Evolutionary conservation across 1,140 invertebrate species (phyloP), one percentile per base, ranked within the genome.

Genomic region (Leptonema lineaticorne): DNA sequence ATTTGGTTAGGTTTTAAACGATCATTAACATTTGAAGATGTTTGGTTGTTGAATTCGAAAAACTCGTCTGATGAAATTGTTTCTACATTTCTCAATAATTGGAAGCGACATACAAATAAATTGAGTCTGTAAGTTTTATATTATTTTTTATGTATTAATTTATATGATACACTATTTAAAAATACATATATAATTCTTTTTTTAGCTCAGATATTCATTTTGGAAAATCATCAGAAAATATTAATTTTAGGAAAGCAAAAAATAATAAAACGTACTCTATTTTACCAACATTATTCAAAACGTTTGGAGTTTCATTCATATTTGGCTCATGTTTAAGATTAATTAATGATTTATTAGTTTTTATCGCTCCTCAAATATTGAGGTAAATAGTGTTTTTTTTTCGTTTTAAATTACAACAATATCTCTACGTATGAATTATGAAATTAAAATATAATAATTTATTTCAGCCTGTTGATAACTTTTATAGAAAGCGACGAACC

Each of bases 11-110:
- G 95, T 1, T 97, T 91, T 79, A 88, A 86, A 70, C 88, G 89
- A 69, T 90, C 93, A 9, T 80, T 99, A 27, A 90, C 90, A 73
- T 85, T 86, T 45, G 82, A 85, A 30, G 93, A 98, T 80, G 78
- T 98, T 0, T 99, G 96, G 95, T 88, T 91, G 30, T 86, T 98
- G 76, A 94, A 95, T 75, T 87, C 89, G 2, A 87, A 90, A 72
- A 93, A 98, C 77, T 88, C 87, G 37, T 91, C 94, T 18, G 82
- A 81, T 41, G 88, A 89, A 79, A 87, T 97, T 4, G 88, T 95
- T 50, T 90, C 90, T 7, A 81, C 83, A 50, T 98, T 97, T 78
- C 91, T 96, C 68, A 91, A 92, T 81, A 85, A 93, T 78, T 96
- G 93, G 92, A 83, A 88, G 50, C 75, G 78, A 70, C 82, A 82